phyloP scores from a whole-genome alignment of 2,797 vertebrate species.

The Geotrypetes seraphini region DNA sequence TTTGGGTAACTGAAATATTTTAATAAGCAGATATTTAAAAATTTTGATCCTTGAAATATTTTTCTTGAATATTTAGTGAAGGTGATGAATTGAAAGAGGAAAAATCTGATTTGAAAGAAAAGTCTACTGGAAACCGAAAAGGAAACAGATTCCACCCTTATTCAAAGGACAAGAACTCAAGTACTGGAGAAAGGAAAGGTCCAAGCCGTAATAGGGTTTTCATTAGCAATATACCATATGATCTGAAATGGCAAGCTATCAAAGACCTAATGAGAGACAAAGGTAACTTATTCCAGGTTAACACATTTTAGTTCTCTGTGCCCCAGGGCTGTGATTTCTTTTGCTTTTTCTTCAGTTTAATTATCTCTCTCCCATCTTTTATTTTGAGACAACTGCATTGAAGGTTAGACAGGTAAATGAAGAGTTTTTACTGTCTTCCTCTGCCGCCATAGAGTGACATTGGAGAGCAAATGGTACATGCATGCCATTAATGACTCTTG shows the following conservation, averaged over 20 bases:
- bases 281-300: no score
- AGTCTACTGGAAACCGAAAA: slow-evolving; percentile 69
- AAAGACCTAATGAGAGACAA: slow-evolving; percentile 99
- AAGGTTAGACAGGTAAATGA: slow-evolving; percentile 45
- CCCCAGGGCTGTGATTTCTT: slow-evolving; percentile 41
- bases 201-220: slow-evolving; percentile 86
- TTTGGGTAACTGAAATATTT: no score
- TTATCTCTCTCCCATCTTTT: slow-evolving; percentile 39
- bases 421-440: slow-evolving; percentile 34
- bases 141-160: slow-evolving; percentile 85
- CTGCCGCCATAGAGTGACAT: slow-evolving; percentile 34
- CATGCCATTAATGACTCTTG: slow-evolving; percentile 50
- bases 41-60: no score
- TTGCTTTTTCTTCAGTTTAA: slow-evolving; percentile 15
- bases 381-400: slow-evolving; percentile 50
- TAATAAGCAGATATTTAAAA: no score
- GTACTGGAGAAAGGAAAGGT: slow-evolving; percentile 75
- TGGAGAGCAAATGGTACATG: slow-evolving; percentile 42
- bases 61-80: slow-evolving; percentile 43
- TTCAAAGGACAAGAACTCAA: slow-evolving; percentile 76
- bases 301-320: slow-evolving; percentile 31
- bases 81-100: slow-evolving; percentile 69
- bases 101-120: slow-evolving; percentile 75
- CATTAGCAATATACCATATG: slow-evolving; percentile 98
- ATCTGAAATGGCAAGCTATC: slow-evolving; percentile 99